phyloP scores from a whole-genome alignment of 92 coral and sea anemone species.

The Porites divaricata region DNA sequence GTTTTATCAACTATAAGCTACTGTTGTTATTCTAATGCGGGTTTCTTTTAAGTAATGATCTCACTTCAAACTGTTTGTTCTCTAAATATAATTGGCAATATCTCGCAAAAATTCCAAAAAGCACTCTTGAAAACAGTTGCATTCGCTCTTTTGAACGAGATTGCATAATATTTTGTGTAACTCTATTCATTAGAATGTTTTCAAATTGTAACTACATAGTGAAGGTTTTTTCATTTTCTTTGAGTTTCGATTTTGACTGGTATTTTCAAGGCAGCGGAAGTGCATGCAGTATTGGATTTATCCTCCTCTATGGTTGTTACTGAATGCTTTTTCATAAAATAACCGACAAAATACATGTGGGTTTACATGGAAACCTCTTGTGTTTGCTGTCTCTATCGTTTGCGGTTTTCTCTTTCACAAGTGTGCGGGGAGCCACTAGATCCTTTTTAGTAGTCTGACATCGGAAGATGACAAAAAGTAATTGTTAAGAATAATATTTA shows the following conservation, averaged over 20 bases:
- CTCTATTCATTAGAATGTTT: background rate
- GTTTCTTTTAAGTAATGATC: background rate
- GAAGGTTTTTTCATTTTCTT: too few relatives aligned
- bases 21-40: background rate
- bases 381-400: background rate
- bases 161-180: background rate
- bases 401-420: background rate
- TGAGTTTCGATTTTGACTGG: too few relatives aligned
- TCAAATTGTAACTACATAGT: too few relatives aligned
- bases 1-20: background rate
- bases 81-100: slow-evolving; percentile 7
- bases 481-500: background rate
- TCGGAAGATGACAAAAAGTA: background rate
- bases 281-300: background rate
- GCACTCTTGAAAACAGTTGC: background rate
- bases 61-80: slow-evolving; percentile 1
- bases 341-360: background rate
- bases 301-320: background rate
- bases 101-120: background rate
- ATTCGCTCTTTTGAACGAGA: too few relatives aligned
- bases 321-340: background rate
- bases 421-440: background rate
- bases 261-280: background rate
- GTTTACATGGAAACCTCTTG: background rate
- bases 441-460: background rate